phyloP scores from a whole-genome alignment of 2,797 vertebrate species.

The Loriculus beryllinus region DNA sequence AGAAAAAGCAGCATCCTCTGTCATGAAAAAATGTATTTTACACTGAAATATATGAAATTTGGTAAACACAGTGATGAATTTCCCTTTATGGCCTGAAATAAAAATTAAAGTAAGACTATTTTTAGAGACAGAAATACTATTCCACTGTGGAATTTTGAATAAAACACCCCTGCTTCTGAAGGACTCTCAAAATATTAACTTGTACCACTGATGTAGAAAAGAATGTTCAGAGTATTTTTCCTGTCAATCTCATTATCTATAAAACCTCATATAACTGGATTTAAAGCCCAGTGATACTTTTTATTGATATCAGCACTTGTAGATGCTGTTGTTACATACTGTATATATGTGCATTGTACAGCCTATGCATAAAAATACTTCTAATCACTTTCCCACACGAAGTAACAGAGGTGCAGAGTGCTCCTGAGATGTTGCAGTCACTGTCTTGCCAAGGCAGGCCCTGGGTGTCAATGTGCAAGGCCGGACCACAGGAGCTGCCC shows the following conservation, averaged over 20 bases:
- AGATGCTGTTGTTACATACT: not conserved
- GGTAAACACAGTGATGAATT: not conserved
- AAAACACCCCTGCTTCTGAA: not conserved
- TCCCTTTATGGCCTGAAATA: not conserved
- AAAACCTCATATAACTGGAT: not conserved
- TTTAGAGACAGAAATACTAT: not conserved
- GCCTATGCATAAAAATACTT: not conserved
- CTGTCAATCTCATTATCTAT: not conserved
- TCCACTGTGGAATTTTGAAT: not conserved
- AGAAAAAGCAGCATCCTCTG: not conserved
- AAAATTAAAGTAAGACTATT: not conserved
- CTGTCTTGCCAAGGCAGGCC: not conserved
- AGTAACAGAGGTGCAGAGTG: not conserved
- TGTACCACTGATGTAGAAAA: not conserved
- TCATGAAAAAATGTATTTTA: not conserved
- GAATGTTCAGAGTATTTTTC: not conserved
- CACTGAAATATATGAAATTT: not conserved
- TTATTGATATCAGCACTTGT: not conserved
- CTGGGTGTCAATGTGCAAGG: accelerated
- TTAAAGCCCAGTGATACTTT: not conserved
- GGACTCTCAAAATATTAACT: not conserved
- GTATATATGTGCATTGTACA: not conserved
- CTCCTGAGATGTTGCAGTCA: not conserved
- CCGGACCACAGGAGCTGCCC: not conserved
- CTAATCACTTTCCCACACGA: not conserved